phyloP scores from a whole-genome alignment of 2,113 vertebrate genomes.

The Rhipidura dahli region DNA sequence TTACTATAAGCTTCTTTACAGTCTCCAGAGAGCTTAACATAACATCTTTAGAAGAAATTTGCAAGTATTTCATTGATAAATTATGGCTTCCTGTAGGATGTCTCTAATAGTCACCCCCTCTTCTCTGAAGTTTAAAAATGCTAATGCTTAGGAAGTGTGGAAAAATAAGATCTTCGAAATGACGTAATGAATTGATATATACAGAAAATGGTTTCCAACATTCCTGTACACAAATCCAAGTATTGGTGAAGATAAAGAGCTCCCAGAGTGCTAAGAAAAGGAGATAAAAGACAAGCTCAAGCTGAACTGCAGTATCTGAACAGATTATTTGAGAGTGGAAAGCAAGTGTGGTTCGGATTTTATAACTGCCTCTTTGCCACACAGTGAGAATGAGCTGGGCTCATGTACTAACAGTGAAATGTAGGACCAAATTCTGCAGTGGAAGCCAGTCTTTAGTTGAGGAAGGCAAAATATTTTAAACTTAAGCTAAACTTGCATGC shows the following conservation, averaged over 20 bases:
- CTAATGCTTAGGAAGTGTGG: neutral
- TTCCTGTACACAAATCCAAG: neutral
- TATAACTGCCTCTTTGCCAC: neutral
- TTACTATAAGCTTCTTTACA: neutral
- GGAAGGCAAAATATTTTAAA: neutral
- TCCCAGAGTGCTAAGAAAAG: neutral
- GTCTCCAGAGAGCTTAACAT: neutral
- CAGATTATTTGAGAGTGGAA: neutral
- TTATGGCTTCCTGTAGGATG: neutral
- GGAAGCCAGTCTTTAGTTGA: neutral
- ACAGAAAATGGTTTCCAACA: neutral
- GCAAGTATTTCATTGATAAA: neutral
- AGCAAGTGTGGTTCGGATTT: neutral
- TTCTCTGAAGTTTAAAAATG: neutral
- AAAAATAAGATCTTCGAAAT: neutral
- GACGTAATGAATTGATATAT: neutral
- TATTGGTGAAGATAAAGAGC: neutral
- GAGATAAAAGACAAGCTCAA: neutral
- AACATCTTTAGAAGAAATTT: neutral
- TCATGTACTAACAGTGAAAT: neutral
- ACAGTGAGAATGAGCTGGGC: neutral
- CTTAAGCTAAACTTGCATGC: neutral
- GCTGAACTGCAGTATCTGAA: neutral
- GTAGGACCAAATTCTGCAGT: neutral
- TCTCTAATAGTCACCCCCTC: neutral